Percentiles rank a stretch among this genome's conserved stretches.
These are phyloP conservation scores for Tyrannus savana DNA, from an alignment of 2,113 vertebrate species.

Conservation along the genomic window DNA sequence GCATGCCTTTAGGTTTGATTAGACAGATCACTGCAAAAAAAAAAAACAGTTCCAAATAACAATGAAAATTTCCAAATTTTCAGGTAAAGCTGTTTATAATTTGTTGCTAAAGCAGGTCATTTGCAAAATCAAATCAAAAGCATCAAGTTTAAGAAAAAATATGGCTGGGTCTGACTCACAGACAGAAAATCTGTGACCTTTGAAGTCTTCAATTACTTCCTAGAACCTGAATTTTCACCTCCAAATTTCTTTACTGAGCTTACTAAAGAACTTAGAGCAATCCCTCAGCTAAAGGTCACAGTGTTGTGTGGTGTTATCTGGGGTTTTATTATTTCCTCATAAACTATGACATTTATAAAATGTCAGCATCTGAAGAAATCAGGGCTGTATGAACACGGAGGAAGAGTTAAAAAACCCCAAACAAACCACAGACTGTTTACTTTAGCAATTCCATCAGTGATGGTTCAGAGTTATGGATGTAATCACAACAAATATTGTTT, in stretches of 20 bases:
- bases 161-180: not conserved
- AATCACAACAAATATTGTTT: not conserved
- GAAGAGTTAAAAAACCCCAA: not conserved
- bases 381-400: not conserved
- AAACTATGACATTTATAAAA: slow-evolving; percentile 77
- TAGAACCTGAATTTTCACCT: slow-evolving; percentile 65
- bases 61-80: not conserved
- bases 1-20: not conserved
- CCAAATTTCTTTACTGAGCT: slow-evolving; percentile 59
- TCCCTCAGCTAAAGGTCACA: slow-evolving; percentile 71
- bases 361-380: slow-evolving; percentile 63
- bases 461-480: not conserved
- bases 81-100: not conserved
- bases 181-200: slow-evolving; percentile 63
- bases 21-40: not conserved
- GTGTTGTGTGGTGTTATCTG: slow-evolving; percentile 60
- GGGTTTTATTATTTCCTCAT: slow-evolving; percentile 72
- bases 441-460: not conserved
- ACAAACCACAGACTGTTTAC: not conserved
- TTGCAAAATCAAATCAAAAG: slow-evolving; percentile 1
- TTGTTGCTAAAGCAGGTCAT: not conserved
- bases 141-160: not conserved
- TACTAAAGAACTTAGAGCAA: slow-evolving; percentile 52
- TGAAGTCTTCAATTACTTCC: slow-evolving; percentile 69
- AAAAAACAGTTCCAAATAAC: not conserved